Conservation (phyloP, 2,888 invertebrate genomes). For the Listrodromus nycthemerus region DNA sequence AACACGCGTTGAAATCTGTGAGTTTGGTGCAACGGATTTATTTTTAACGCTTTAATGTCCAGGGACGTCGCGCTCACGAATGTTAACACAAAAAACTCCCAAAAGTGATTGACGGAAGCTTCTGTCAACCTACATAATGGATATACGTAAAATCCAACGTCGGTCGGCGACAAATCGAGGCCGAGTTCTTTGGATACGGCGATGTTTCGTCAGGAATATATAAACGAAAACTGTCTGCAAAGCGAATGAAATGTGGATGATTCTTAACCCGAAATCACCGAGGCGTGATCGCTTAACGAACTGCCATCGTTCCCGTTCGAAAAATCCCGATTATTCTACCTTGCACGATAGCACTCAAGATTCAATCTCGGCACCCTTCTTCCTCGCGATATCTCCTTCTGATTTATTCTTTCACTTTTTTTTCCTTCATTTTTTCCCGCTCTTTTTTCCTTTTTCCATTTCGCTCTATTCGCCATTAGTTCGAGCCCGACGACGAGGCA, state of each 20-base stretch:
- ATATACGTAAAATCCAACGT: not conserved
- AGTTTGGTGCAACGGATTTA: too few relatives aligned
- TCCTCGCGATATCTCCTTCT: slow-evolving; percentile 4
- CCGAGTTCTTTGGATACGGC: slow-evolving; percentile 5
- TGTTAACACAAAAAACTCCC: not conserved
- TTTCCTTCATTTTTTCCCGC: not conserved
- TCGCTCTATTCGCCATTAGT: slow-evolving; percentile 27
- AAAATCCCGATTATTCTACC: slow-evolving; percentile 26
- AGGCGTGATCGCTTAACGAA: slow-evolving; percentile 54
- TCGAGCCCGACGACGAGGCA: slow-evolving; percentile 13
- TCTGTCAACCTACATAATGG: not conserved
- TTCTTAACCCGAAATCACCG: slow-evolving; percentile 47
- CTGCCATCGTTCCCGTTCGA: slow-evolving; percentile 11
- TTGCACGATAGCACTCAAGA: not conserved
- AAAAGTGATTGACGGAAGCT: not conserved
- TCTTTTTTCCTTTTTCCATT: not conserved
- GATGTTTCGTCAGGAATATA: slow-evolving; percentile 11
- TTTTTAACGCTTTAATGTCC: not conserved
- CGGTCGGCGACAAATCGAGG: not conserved
- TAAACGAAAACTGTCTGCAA: slow-evolving; percentile 4
- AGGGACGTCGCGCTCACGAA: too few relatives aligned
- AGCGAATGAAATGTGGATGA: slow-evolving; percentile 26
- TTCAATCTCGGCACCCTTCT: slow-evolving; percentile 15
- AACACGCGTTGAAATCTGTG: too few relatives aligned
- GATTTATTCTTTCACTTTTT: not conserved